phyloP scores from a whole-genome alignment of 2,888 invertebrate species.

The Unio delphinus region DNA sequence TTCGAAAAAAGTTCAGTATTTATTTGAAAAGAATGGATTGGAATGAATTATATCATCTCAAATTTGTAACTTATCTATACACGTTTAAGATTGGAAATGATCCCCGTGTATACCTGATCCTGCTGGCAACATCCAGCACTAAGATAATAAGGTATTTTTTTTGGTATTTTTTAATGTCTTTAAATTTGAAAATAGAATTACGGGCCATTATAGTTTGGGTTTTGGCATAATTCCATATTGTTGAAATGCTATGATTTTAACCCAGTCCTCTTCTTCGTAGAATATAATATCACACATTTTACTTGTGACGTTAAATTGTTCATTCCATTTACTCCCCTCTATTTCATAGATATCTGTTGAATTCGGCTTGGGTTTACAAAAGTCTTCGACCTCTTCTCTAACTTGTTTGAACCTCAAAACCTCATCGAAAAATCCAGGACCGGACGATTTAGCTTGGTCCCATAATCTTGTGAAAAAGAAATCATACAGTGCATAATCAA shows the following conservation, averaged over 20 bases:
- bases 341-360: conserved; percentile 19
- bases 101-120: too few relatives aligned
- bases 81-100: too few relatives aligned
- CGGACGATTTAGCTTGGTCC: conserved; percentile 29
- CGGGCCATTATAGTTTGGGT: background rate
- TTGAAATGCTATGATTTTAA: conserved; percentile 19
- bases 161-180: too few relatives aligned
- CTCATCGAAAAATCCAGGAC: conserved; percentile 34
- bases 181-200: too few relatives aligned
- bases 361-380: conserved; percentile 34
- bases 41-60: too few relatives aligned
- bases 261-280: conserved; percentile 31
- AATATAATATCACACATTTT: conserved; percentile 21
- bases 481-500: conserved; percentile 42
- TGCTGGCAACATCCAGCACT: too few relatives aligned
- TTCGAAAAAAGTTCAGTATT: too few relatives aligned
- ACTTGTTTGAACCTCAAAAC: conserved; percentile 35
- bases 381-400: conserved; percentile 31
- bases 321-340: conserved; percentile 19
- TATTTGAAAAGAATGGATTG: too few relatives aligned
- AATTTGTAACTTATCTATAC: too few relatives aligned
- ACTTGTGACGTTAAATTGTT: conserved; percentile 15
- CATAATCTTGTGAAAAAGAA: conserved; percentile 34
- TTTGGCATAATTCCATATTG: conserved; percentile 17
- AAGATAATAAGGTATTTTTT: too few relatives aligned